Percentiles rank a stretch among this genome's conserved stretches.
phyloP scores from a whole-genome alignment of 2,888 invertebrate genomes.

The Cheilosia impressa region DNA sequence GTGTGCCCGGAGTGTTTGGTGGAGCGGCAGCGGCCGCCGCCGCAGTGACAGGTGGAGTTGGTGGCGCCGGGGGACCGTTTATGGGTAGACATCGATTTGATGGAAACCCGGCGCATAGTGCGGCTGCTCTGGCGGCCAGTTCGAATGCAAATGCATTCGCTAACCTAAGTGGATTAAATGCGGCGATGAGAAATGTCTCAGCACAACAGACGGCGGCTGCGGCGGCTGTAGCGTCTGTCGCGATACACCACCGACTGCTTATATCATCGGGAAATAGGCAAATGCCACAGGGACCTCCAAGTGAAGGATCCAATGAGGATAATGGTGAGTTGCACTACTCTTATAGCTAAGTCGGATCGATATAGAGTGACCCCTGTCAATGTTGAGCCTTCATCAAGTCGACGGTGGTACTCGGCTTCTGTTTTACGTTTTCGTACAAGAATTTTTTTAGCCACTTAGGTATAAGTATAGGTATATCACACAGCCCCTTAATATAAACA shows the following conservation, averaged over 20 bases:
- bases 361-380: not conserved
- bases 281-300: slow-evolving; percentile 82
- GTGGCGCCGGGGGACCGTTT: slow-evolving; percentile 76
- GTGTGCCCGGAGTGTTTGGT: slow-evolving; percentile 82
- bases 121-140: slow-evolving; percentile 81
- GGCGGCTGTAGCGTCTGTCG: slow-evolving; percentile 82
- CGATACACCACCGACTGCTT: slow-evolving; percentile 82
- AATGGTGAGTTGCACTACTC: slow-evolving; percentile 47
- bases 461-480: no score
- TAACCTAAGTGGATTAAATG: slow-evolving; percentile 82
- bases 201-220: slow-evolving; percentile 82
- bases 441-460: no score
- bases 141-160: slow-evolving; percentile 82
- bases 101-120: slow-evolving; percentile 78
- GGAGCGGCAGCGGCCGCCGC: slow-evolving; percentile 76
- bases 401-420: no score
- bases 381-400: no score
- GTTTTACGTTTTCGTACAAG: no score
- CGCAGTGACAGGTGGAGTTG: slow-evolving; percentile 54
- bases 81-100: slow-evolving; percentile 81
- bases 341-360: not conserved
- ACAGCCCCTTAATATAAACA: no score
- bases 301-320: slow-evolving; percentile 82
- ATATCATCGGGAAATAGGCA: slow-evolving; percentile 80
- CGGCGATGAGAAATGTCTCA: slow-evolving; percentile 82